Conservation (phyloP, 1,140 invertebrate species). For the Lasioglossum albipes region DNA sequence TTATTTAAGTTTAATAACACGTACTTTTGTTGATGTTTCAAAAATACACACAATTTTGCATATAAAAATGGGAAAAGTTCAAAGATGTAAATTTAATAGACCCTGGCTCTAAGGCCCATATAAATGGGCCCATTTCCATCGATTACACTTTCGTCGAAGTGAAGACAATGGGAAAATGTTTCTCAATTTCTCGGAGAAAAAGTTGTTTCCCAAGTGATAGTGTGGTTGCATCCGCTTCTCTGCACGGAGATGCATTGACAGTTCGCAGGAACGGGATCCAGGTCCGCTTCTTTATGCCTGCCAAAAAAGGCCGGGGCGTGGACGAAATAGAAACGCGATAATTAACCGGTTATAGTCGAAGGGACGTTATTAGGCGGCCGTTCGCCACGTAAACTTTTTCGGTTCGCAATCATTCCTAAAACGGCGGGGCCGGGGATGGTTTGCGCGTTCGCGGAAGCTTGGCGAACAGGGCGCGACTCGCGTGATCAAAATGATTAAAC, state of each 20-base stretch:
- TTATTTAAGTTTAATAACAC: too few relatives aligned
- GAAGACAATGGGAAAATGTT: too few relatives aligned
- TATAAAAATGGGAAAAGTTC: too few relatives aligned
- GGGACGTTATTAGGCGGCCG: background rate
- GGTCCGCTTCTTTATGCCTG: conserved; percentile 14
- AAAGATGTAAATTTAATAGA: too few relatives aligned
- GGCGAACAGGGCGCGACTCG: background rate
- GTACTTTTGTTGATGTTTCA: too few relatives aligned
- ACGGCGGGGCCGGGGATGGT: background rate
- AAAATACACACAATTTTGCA: too few relatives aligned
- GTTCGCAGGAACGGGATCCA: background rate
- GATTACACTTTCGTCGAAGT: too few relatives aligned
- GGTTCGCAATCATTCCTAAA: background rate
- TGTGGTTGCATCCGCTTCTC: background rate
- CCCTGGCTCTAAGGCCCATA: too few relatives aligned
- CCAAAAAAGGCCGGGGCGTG: conserved; percentile 54
- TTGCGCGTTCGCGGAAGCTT: background rate
- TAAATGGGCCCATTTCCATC: too few relatives aligned
- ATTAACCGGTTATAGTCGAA: conserved; percentile 63
- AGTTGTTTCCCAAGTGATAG: too few relatives aligned
- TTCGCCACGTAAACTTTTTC: background rate
- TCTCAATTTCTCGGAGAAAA: too few relatives aligned
- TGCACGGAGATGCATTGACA: background rate
- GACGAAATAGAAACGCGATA: conserved; percentile 67
- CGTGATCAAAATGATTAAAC: conserved; percentile 10